A percentile compares a stretch with the other conserved stretches of the same genome.
These are phyloP conservation scores for Acanthochromis polyacanthus DNA, from an alignment of 2,113 vertebrate species.

Conservation along the genomic window DNA sequence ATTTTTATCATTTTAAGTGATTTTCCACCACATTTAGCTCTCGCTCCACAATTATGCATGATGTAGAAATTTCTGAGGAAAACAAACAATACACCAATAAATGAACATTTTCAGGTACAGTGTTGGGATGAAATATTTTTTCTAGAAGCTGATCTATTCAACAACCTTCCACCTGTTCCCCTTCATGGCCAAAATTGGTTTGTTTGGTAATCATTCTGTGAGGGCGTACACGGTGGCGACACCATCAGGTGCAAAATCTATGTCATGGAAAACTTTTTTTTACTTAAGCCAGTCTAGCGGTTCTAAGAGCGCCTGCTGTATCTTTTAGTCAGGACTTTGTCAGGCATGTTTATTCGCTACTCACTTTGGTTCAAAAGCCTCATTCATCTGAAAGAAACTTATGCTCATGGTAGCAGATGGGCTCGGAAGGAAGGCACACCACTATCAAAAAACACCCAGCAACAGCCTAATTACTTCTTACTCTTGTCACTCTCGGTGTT, in stretches of 20 bases:
- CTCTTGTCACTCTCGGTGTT: constrained; percentile 50
- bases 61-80: too few relatives aligned
- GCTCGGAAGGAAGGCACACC: constrained; percentile 71
- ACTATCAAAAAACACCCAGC: constrained; percentile 46
- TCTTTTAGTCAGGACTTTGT: constrained; percentile 50
- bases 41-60: too few relatives aligned
- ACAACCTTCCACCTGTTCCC: background rate
- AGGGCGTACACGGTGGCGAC: background rate
- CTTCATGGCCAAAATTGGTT: background rate
- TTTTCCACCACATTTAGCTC: too few relatives aligned
- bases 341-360: constrained; percentile 58
- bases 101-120: too few relatives aligned
- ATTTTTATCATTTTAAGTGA: too few relatives aligned
- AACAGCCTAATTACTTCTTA: constrained; percentile 60
- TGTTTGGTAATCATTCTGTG: background rate
- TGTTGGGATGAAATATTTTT: too few relatives aligned
- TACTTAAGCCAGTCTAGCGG: constrained; percentile 8
- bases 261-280: constrained; percentile 10
- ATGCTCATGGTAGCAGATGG: constrained; percentile 67
- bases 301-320: constrained; percentile 15
- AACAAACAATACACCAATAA: too few relatives aligned
- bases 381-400: constrained; percentile 57
- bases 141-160: too few relatives aligned
- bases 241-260: constrained; percentile 52
- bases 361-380: constrained; percentile 58